Percentiles rank a stretch among this genome's conserved stretches.
phyloP scores from a whole-genome alignment of 2,888 invertebrate species.

The Ephialtes manifestator region DNA sequence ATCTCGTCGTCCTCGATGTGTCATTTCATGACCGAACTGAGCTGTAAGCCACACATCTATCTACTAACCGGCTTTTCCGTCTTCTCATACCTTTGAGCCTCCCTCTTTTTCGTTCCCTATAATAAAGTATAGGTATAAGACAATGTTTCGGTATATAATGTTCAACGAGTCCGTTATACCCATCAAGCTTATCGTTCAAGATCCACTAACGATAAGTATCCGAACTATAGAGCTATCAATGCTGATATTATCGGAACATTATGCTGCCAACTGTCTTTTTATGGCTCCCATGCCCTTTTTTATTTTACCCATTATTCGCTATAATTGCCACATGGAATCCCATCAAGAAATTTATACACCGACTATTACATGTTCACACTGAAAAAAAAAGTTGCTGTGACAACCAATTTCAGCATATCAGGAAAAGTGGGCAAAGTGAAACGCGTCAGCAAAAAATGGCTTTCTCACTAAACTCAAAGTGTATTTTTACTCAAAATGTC shows the following conservation, averaged over 20 bases:
- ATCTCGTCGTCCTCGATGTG: conserved; percentile 63
- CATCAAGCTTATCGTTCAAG: conserved; percentile 49
- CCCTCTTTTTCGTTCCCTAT: conserved; percentile 26
- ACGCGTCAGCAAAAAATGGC: no score
- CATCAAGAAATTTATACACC: conserved; percentile 80
- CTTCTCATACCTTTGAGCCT: conserved; percentile 27
- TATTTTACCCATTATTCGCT: not conserved
- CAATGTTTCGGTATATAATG: conserved; percentile 37
- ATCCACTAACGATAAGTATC: conserved; percentile 47
- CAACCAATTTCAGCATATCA: no score
- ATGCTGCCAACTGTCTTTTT: conserved; percentile 87
- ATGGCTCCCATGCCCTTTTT: not conserved
- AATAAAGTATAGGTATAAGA: conserved; percentile 5
- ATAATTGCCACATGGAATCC: conserved; percentile 17
- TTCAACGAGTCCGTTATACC: conserved; percentile 34
- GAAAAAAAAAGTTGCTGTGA: not conserved
- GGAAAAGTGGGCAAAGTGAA: no score
- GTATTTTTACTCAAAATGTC: no score
- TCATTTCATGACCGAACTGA: conserved; percentile 61
- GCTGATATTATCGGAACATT: conserved; percentile 22
- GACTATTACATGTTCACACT: not conserved
- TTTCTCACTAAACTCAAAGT: no score
- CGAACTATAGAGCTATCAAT: conserved; percentile 23
- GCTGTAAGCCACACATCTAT: conserved; percentile 27
- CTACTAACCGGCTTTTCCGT: conserved; percentile 27